Evolutionary conservation across 2,888 invertebrate genomes (phyloP).

Genomic region (Drosophila nigricruria): DNA sequence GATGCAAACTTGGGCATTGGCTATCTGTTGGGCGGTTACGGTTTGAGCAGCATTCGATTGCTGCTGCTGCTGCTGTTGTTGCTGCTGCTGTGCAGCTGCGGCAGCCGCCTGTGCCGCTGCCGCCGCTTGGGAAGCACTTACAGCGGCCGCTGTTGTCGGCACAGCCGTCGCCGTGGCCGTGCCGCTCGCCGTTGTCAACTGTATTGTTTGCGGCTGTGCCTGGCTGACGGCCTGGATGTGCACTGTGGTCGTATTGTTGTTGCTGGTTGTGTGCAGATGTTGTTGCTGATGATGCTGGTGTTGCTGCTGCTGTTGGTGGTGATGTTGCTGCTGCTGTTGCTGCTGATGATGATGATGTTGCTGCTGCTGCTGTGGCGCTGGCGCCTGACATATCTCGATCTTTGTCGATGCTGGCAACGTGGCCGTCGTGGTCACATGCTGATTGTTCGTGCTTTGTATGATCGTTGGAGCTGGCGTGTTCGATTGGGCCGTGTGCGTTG

Average conservation of each 20-base stretch:
- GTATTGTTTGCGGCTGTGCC: constrained; percentile 66
- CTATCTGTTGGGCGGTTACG: constrained; percentile 82
- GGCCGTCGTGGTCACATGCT: constrained; percentile 82
- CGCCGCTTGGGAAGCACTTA: constrained; percentile 62
- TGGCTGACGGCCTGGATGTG: constrained; percentile 65
- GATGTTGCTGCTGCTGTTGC: constrained; percentile 44
- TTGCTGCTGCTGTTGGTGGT: constrained; percentile 21
- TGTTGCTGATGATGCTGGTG: constrained; percentile 38
- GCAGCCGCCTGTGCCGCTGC: constrained; percentile 42
- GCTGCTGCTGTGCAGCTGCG: constrained; percentile 42
- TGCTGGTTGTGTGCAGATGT: constrained; percentile 52
- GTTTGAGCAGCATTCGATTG: constrained; percentile 60
- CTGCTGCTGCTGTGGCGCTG: constrained; percentile 69
- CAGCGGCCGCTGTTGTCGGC: constrained; percentile 66
- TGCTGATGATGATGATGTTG: constrained; percentile 63
- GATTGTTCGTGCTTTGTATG: constrained; percentile 84
- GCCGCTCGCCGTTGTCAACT: constrained; percentile 68
- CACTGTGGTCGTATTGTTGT: constrained; percentile 51
- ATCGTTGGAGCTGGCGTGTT: constrained; percentile 80
- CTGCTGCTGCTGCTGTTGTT: constrained; percentile 50
- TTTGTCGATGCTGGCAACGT: constrained; percentile 83
- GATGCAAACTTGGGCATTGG: constrained; percentile 91
- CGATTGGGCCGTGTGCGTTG: constrained; percentile 82
- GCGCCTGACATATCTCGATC: constrained; percentile 84
- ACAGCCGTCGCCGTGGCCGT: constrained; percentile 75